Evolutionary conservation across 2,797 vertebrate species (phyloP), one percentile per base, ranked within the genome.

Genomic region (Parotocinclus haroldoi): DNA sequence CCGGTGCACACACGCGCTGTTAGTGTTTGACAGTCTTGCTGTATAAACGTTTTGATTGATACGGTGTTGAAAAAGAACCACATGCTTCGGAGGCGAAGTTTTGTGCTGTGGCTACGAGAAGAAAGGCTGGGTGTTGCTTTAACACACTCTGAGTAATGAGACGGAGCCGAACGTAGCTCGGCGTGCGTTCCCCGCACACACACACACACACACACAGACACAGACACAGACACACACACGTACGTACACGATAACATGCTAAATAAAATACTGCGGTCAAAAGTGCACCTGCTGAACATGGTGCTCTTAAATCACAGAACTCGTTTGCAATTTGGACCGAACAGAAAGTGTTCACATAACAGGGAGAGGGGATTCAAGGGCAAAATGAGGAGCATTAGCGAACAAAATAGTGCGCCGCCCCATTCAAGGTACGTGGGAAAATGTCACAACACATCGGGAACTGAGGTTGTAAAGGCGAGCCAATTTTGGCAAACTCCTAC

Each of bases 381-480:
- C 74, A 69, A 73, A 81, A 75, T 72, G 53, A 54, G 60, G 73
- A 66, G 57, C 76, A n/a, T 80, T 79, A 79, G 71, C 71, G 42
- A 49, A 58, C 9, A 52, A 63, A 44, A 53, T 18, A 51, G 27
- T 1, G 3, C n/a, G n/a, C n/a, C 45, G 59, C n/a, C n/a, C n/a
- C n/a, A n/a, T n/a, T 58, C 48, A 50, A 49, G 73, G 70, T 78
- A 65, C 75, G 72, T 78, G 80, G 77, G 80, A 82, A 81, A 70
- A 72, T 50, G 58, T 68, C 55, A 62, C 27, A 66, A 52, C n/a
- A n/a, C n/a, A n/a, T n/a, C 57, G n/a, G n/a, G n/a, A n/a, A n/a
- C n/a, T n/a, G n/a, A n/a, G n/a, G n/a, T n/a, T n/a, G n/a, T n/a
- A n/a, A n/a, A n/a, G n/a, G n/a, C n/a, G n/a, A n/a, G n/a, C n/a